A percentile compares a stretch with the other conserved stretches of the same genome.
phyloP scores from a whole-genome alignment of 2,797 vertebrate species.

The Falco naumanni region DNA sequence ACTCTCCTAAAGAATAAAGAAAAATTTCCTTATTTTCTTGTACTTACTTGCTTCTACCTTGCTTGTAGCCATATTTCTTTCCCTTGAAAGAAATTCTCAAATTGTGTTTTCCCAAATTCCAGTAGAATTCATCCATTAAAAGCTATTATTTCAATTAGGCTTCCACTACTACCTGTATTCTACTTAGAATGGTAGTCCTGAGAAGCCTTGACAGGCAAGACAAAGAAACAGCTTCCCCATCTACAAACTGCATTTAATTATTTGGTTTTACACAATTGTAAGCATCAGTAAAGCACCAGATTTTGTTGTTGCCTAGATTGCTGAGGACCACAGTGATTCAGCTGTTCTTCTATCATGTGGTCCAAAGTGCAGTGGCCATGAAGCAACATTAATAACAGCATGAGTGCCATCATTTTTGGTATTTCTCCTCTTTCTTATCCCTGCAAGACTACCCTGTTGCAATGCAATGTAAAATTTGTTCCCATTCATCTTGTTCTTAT shows the following conservation, averaged over 20 bases:
- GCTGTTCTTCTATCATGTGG: background rate
- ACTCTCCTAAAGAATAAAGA: background rate
- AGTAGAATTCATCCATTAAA: background rate
- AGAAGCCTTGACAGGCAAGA: background rate
- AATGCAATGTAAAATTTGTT: background rate
- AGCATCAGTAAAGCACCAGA: background rate
- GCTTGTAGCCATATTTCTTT: background rate
- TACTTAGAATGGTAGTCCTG: background rate
- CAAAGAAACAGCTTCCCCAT: background rate
- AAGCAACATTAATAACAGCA: background rate
- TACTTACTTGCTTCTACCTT: background rate
- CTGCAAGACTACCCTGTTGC: background rate
- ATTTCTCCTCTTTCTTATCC: background rate
- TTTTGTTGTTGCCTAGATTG: background rate
- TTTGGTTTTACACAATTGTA: background rate
- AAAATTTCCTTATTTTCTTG: background rate
- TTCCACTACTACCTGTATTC: background rate
- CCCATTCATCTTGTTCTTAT: background rate
- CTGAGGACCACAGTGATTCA: background rate
- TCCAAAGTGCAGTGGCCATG: background rate
- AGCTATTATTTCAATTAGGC: background rate
- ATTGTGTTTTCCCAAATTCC: background rate
- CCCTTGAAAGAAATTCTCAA: background rate
- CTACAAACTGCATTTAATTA: background rate
- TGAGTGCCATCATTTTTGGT: background rate